These are phyloP conservation scores for Poeciliopsis turrubarensis DNA, from an alignment of 2,113 vertebrate genomes.

Conservation along the genomic window DNA sequence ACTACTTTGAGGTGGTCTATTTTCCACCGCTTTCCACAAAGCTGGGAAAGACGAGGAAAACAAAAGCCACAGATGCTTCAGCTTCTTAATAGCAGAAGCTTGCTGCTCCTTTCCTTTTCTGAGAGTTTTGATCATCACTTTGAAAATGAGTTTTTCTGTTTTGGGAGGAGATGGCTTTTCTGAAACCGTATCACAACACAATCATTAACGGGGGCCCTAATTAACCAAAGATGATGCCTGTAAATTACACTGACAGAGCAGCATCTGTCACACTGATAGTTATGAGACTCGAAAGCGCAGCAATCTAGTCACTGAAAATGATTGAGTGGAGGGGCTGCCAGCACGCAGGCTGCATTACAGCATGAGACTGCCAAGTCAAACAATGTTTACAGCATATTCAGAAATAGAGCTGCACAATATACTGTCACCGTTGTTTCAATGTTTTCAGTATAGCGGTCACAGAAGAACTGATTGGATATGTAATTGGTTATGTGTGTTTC, in stretches of 20 bases:
- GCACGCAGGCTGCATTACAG: not conserved
- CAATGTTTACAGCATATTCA: no score
- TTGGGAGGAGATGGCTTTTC: not conserved
- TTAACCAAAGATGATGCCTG: not conserved
- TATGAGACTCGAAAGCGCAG: constrained; percentile 13
- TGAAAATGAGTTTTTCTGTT: not conserved
- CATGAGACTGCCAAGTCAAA: no score
- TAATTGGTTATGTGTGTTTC: not conserved
- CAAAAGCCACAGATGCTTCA: constrained; percentile 18
- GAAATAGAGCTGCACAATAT: not conserved
- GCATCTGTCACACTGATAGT: constrained; percentile 19
- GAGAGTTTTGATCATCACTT: not conserved
- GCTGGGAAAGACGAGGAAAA: constrained; percentile 21
- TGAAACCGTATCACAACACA: not conserved
- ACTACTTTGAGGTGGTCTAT: no score
- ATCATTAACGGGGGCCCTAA: not conserved
- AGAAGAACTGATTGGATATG: not conserved
- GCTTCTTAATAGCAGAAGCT: not conserved
- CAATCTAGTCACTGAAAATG: constrained; percentile 10
- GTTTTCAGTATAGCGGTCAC: not conserved
- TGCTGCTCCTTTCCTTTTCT: not conserved
- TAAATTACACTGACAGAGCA: not conserved
- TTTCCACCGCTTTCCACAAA: constrained; percentile 29
- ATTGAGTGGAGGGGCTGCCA: constrained; percentile 39
- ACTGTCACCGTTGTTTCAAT: not conserved